Evolutionary conservation across 2,797 vertebrate species (phyloP), one percentile per base, ranked within the genome.

Genomic region (Danio choprae): DNA sequence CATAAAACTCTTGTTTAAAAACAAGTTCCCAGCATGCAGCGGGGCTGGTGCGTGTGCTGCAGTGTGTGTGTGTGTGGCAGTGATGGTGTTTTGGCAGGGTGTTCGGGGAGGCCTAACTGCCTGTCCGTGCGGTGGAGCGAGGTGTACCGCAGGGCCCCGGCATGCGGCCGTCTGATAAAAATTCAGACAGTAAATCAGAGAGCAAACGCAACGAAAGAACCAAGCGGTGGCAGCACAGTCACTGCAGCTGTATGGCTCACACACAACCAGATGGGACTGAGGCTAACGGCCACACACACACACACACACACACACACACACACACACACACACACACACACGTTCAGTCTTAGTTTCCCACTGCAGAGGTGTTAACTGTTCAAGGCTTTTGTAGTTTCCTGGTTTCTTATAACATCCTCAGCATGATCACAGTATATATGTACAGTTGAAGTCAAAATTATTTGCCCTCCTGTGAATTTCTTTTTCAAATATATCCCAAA

Each of bases 141-240:
- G 80, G 83, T 81, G 76, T 83, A 84, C 86, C 84, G 63, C 84
- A 86, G 83, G 79, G 81, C 76, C 65, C 29, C 73, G 64, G 81
- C 81, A 62, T 87, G 87, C 71, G 75, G 77, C 70, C 55, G 81
- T 73, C 84, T 87, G 90, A 91, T 91, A 88, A 87, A 86, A 89
- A 89, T 85, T 84, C 86, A 85, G 87, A 87, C 90, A 83, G 84
- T 92, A 92, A 93, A 92, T 92, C 92, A 92, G 73, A 88, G 79
- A 58, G 73, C 2, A 76, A 86, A 77, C 85, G 84, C 87, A 89
- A 86, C 75, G 74, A 72, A 79, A 86, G 75, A 84, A 89, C 84
- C 82, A 59, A 77, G 64, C 41, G 84, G 85, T 89, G 71, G 81
- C 81, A 84, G 84, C 46, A 18, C 71, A 82, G 88, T 86, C 87